Conservation (phyloP, 2,888 invertebrate species). For the Leptopilina syphax region DNA sequence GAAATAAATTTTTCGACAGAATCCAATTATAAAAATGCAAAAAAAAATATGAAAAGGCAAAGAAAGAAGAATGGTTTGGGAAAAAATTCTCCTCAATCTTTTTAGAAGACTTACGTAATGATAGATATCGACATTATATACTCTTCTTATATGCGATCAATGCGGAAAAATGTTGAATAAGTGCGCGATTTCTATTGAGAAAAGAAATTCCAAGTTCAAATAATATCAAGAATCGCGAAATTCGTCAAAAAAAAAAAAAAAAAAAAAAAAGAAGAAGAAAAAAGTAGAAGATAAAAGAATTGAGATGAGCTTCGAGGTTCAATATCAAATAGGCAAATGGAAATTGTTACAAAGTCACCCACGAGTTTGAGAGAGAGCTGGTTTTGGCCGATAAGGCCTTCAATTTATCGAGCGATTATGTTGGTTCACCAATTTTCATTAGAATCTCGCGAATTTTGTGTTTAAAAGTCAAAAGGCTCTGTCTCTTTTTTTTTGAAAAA, state of each 20-base stretch:
- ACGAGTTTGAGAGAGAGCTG: constrained; percentile 54
- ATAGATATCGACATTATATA: not conserved
- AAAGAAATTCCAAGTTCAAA: constrained; percentile 1
- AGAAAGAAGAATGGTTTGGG: too few species aligned
- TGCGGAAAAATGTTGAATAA: not conserved
- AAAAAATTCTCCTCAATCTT: too few species aligned
- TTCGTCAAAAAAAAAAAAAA: not conserved
- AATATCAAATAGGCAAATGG: constrained; percentile 13
- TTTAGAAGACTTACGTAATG: not conserved
- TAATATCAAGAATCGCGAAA: constrained; percentile 39
- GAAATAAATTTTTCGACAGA: too few species aligned
- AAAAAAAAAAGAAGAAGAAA: too few species aligned
- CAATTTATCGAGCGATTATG: constrained; percentile 63
- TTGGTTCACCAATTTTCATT: constrained; percentile 57
- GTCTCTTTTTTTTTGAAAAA: not conserved
- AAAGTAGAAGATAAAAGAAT: constrained; percentile 1
- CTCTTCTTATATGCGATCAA: not conserved
- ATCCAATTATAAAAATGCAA: too few species aligned
- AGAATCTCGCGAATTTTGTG: constrained; percentile 42
- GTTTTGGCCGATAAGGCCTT: constrained; percentile 61
- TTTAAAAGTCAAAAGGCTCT: constrained; percentile 5
- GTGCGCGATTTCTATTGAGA: not conserved
- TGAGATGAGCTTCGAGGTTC: not conserved
- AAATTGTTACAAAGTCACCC: constrained; percentile 32
- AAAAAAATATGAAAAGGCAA: too few species aligned